Conservation (phyloP, 2,888 invertebrate genomes). For the Meganola albula region DNA sequence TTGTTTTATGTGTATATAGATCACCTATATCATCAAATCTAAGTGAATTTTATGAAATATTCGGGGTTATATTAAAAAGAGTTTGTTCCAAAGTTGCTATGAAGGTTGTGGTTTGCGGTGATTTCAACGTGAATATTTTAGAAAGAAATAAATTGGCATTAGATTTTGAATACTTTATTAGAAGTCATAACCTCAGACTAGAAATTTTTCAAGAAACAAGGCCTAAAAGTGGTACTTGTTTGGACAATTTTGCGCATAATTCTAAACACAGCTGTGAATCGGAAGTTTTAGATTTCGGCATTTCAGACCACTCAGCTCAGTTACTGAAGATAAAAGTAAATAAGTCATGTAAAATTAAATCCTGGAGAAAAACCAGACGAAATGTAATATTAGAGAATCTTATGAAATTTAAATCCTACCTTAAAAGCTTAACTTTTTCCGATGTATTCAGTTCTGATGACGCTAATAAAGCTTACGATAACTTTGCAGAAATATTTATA, state of each 20-base stretch:
- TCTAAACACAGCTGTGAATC: not conserved
- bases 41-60: not conserved
- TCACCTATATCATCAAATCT: not conserved
- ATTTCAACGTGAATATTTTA: not conserved
- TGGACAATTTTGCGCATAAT: slow-evolving; percentile 6
- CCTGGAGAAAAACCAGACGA: not conserved
- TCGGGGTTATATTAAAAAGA: not conserved
- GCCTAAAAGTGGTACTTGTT: not conserved
- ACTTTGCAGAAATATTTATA: not conserved
- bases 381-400: not conserved
- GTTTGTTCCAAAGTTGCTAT: not conserved
- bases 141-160: not conserved
- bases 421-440: not conserved
- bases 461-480: not conserved
- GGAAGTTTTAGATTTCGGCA: not conserved
- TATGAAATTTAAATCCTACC: not conserved
- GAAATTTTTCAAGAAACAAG: slow-evolving; percentile 1
- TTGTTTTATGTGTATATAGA: slow-evolving; percentile 5
- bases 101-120: not conserved
- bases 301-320: slow-evolving; percentile 3
- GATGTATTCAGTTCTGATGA: not conserved
- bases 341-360: not conserved
- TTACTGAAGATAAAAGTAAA: not conserved
- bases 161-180: not conserved
- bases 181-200: slow-evolving; percentile 1